Conservation (phyloP, 2,888 invertebrate species). For the Lithophane leautieri region DNA sequence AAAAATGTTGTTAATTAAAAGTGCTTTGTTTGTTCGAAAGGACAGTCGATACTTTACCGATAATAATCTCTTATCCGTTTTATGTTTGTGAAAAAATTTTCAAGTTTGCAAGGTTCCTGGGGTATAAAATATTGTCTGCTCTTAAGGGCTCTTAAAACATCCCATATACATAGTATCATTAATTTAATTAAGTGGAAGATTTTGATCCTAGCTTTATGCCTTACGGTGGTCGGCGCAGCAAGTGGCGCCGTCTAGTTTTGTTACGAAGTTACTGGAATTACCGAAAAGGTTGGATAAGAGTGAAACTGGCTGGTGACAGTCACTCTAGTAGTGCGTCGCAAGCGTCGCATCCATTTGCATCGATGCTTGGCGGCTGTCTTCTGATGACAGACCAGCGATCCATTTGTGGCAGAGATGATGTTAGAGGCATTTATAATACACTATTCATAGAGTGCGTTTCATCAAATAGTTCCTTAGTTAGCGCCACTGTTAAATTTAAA, state of each 20-base stretch:
- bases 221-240: not conserved
- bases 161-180: not conserved
- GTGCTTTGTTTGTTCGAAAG: slow-evolving; percentile 10
- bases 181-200: not conserved
- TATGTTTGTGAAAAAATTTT: slow-evolving; percentile 21
- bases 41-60: slow-evolving; percentile 34
- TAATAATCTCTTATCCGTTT: slow-evolving; percentile 21
- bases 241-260: not conserved
- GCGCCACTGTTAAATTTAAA: too few relatives aligned
- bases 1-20: slow-evolving; percentile 32
- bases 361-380: not conserved
- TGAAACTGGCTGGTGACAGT: not conserved
- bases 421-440: too few relatives aligned
- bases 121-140: not conserved
- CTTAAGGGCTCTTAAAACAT: not conserved
- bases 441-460: too few relatives aligned
- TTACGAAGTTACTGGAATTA: not conserved
- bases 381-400: not conserved
- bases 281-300: not conserved
- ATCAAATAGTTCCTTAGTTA: too few relatives aligned
- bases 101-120: not conserved
- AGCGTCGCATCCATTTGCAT: not conserved
- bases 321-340: not conserved
- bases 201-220: not conserved
- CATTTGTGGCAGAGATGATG: not conserved